phyloP scores from a whole-genome alignment of 2,113 vertebrate genomes.

The Bubo bubo region DNA sequence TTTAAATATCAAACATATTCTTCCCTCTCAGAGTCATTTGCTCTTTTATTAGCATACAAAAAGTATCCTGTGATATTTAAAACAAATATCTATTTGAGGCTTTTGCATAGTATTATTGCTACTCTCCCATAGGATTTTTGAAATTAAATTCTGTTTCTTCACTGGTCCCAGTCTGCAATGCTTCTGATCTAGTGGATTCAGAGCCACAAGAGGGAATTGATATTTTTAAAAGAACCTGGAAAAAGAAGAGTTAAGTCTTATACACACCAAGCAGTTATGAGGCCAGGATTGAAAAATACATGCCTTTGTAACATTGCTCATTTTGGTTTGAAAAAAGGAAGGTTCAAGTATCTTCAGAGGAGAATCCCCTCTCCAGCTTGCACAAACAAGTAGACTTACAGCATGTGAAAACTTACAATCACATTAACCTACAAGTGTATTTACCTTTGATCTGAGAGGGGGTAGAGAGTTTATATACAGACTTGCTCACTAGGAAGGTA shows the following conservation, averaged over 20 bases:
- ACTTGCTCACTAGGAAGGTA: background rate
- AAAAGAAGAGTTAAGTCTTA: background rate
- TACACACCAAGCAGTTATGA: background rate
- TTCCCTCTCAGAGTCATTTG: background rate
- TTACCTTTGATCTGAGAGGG: background rate
- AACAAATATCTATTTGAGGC: background rate
- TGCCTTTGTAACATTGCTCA: background rate
- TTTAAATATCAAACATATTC: background rate
- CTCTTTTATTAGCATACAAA: background rate
- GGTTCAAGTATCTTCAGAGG: background rate
- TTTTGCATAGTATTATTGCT: background rate
- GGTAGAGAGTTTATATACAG: background rate
- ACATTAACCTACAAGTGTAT: background rate
- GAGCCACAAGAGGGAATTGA: background rate
- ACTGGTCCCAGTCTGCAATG: background rate
- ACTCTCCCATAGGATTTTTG: background rate
- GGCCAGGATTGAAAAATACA: background rate
- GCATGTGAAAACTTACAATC: background rate
- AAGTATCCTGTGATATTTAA: background rate
- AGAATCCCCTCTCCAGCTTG: background rate
- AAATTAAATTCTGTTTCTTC: background rate
- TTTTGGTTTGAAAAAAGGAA: background rate
- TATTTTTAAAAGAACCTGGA: background rate
- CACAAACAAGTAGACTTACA: background rate
- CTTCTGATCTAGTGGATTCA: background rate